Evolutionary conservation across 2,888 invertebrate genomes (phyloP), one percentile per base, ranked within the genome.

Genomic region (Candidula unifasciata): DNA sequence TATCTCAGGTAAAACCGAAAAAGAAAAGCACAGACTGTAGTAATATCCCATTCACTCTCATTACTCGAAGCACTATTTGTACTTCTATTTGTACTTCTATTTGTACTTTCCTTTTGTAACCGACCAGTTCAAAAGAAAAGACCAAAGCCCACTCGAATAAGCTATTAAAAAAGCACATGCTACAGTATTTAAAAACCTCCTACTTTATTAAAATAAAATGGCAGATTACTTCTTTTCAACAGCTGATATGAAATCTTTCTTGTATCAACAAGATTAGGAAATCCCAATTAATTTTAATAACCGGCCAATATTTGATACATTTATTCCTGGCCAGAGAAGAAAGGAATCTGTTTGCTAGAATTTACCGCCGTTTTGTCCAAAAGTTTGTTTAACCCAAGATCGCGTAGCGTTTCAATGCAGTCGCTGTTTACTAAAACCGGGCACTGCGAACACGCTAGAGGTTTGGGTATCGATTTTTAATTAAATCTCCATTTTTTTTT

Each of bases 401-500:
- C 21, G 44, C 71, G 71, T 44, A 71, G 71, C 37, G 71, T 71
- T 44, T 71, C 37, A 71, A 73, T 52, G 73, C 73, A 52, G 2
- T n/a, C 44, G n/a, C 44, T 73, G 73, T 73, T 73, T 73, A 52
- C 73, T 73, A 52, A 52, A 73, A 73, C 73, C 44, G 27, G 13
- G 44, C 27, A 13, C n/a, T 24, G 44, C 44, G 27, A 73, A 73
- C 44, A n/a, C 73, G 27, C 73, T 27, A n/a, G 44, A 44, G 52
- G 73, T 73, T 73, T 73, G n/a, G 35, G 27, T 52, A 73, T 73
- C 24, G 73, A 73, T 73, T 73, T 73, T 73, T 73, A 73, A 73
- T 73, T 73, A 73, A 73, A 73, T 73, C 73, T 73, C 44, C 73
- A 73, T 73, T 52, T 73, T 52, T 52, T 27, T 35, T 27, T 21